Evolutionary conservation across 2,797 vertebrate species (phyloP).

Genomic region (Ateles fusciceps): DNA sequence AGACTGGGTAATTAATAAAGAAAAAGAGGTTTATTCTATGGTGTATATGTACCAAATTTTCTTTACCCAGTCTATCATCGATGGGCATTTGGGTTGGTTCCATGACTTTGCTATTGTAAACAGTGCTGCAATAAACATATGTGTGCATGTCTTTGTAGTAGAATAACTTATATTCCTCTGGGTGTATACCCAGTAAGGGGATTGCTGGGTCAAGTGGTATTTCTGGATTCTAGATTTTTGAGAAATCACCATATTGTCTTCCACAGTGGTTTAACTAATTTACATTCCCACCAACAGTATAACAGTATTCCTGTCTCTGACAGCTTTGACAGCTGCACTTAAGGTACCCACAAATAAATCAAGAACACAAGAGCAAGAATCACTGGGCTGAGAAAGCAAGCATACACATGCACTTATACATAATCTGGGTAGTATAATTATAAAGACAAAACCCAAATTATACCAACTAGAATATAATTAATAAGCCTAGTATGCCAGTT

Average conservation of each 20-base stretch:
- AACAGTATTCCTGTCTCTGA: not conserved
- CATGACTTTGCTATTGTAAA: not conserved
- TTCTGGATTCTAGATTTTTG: not conserved
- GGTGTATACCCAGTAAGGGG: not conserved
- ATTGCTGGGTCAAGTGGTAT: not conserved
- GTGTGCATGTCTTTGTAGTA: not conserved
- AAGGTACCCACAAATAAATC: no score
- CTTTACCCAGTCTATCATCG: not conserved
- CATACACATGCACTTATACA: no score
- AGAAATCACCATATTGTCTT: not conserved
- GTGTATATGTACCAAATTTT: not conserved
- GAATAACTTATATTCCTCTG: not conserved
- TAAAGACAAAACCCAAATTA: no score
- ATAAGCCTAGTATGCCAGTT: no score
- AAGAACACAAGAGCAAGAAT: no score
- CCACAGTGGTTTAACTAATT: not conserved
- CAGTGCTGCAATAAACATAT: not conserved
- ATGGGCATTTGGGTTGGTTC: not conserved
- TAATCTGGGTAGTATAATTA: no score
- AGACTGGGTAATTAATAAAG: not conserved
- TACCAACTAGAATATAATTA: no score
- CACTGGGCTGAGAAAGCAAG: no score
- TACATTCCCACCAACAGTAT: not conserved
- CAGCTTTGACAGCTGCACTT: not conserved
- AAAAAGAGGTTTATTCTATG: not conserved